Base-by-base conservation (phyloP, 2,888 invertebrate genomes). In the Romanomermis culicivorax region DNA sequence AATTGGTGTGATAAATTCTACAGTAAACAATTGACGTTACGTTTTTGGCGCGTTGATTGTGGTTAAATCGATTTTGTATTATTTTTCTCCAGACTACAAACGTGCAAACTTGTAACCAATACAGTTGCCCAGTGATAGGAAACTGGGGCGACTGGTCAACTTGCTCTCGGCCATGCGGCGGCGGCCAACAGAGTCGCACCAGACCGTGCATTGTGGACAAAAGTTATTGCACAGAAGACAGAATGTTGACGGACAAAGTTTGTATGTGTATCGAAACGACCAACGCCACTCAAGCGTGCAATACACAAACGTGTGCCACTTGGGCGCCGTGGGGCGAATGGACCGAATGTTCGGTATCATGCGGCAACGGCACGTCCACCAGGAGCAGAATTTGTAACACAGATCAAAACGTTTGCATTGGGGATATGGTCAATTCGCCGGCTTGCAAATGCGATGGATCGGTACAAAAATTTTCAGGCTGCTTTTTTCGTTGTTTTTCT, bases 301-400 rank as follows among this genome's bases (percentile, higher is more conserved):
- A 55, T 52, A 42, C 43, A 7, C 52, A 52, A 24, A 2, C 24
- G 7, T 57, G 57, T 27, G 4, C 57, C 29, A n/a, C 7, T 14
- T 56, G 36, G 26, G 29, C n/a, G 2, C 26, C 26, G n/a, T 58
- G 58, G 58, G 25, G 42, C 2, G 20, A 17, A 1, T 57, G 51
- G 52, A 14, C 26, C 14, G 14, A 42, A 4, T 58, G 58, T 47
- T 20, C 52, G 1, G 51, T 49, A 24, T 36, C 55, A 7, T 55
- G 55, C 26, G 55, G 50, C 2, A 48, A 27, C n/a, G 55, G 55
- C 7, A 45, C 50, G 50, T 14, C 7, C 4, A 49, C 50, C 27
- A 7, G 53, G 2, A 24, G 49, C 2, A 53, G 53, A 2, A 4
- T 17, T n/a, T 54, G 56, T 49, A 2, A 53, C 2, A 45, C 17